Evolutionary conservation across 2,113 vertebrate species (phyloP).

Genomic region (Ariopsis seemanni): DNA sequence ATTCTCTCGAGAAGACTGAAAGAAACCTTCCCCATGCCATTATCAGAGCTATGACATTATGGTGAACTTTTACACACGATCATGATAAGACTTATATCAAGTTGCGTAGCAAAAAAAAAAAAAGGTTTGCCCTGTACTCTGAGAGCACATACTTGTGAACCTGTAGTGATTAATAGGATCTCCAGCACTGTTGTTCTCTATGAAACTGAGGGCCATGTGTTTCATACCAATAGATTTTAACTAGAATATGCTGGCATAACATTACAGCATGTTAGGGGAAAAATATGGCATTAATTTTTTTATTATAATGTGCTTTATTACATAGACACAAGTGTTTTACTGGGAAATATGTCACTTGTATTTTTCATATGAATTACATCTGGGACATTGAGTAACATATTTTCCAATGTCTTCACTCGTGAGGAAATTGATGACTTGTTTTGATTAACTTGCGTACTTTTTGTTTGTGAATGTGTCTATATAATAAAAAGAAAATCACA

Average conservation of each 20-base stretch:
- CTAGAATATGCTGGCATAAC: neutral
- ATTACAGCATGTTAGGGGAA: neutral
- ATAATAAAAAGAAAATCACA: no score
- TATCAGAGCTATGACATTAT: constrained; percentile 39
- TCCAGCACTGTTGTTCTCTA: neutral
- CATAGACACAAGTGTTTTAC: neutral
- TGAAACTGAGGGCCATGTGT: neutral
- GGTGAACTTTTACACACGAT: constrained; percentile 37
- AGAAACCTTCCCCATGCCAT: neutral
- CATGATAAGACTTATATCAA: constrained; percentile 16
- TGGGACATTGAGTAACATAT: no score
- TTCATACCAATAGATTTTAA: neutral
- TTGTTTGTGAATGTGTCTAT: no score
- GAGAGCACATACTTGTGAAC: neutral
- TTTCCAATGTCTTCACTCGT: no score
- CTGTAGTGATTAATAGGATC: neutral
- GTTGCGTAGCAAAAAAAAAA: neutral
- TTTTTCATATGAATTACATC: no score
- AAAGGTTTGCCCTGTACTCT: neutral
- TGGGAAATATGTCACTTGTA: no score
- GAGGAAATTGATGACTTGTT: no score
- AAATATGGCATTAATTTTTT: neutral
- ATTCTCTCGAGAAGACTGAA: neutral
- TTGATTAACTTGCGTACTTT: no score
- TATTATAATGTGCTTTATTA: neutral